Percentiles rank a stretch among this genome's conserved stretches.
Conservation (phyloP, 1,140 invertebrate species). For the Drosophila gunungcola region DNA sequence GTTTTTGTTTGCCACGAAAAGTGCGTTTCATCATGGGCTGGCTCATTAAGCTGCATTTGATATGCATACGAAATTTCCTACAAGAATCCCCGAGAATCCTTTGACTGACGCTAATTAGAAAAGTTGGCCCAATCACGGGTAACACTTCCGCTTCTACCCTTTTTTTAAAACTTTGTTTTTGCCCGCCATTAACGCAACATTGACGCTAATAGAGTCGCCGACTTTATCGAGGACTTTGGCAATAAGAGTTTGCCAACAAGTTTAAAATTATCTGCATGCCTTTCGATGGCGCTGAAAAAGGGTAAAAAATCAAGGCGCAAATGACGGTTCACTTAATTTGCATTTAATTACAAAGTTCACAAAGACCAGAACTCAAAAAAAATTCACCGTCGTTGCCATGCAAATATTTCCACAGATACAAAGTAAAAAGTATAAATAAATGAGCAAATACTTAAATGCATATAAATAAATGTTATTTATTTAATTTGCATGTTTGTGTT, state of each 20-base stretch:
- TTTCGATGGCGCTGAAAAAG: conserved; percentile 35
- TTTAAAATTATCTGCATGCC: conserved; percentile 63
- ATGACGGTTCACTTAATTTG: conserved; percentile 74
- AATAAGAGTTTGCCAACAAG: conserved; percentile 63
- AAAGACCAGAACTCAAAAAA: conserved; percentile 26
- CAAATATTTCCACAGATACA: conserved; percentile 35
- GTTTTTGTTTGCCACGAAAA: conserved; percentile 41
- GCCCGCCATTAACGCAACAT: conserved; percentile 62
- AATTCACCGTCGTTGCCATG: conserved; percentile 9
- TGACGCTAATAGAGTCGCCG: conserved; percentile 63
- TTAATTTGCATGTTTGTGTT: conserved; percentile 4
- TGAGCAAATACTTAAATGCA: conserved; percentile 3
- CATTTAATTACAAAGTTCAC: conserved; percentile 78
- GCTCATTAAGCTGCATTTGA: conserved; percentile 51
- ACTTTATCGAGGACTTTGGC: conserved; percentile 60
- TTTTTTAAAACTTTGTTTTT: conserved; percentile 8
- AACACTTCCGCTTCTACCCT: conserved; percentile 40
- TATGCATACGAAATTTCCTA: conserved; percentile 53
- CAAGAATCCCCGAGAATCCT: conserved; percentile 15
- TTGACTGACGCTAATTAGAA: conserved; percentile 69
- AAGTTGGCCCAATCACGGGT: conserved; percentile 57
- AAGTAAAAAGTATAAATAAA: conserved; percentile 1
- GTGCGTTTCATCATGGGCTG: conserved; percentile 32
- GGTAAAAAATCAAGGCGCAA: conserved; percentile 59
- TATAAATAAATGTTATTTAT: conserved; percentile 13